A percentile compares a stretch with the other conserved stretches of the same genome.
phyloP scores from a whole-genome alignment of 1,140 invertebrate genomes.

The Octopus bimaculoides region DNA sequence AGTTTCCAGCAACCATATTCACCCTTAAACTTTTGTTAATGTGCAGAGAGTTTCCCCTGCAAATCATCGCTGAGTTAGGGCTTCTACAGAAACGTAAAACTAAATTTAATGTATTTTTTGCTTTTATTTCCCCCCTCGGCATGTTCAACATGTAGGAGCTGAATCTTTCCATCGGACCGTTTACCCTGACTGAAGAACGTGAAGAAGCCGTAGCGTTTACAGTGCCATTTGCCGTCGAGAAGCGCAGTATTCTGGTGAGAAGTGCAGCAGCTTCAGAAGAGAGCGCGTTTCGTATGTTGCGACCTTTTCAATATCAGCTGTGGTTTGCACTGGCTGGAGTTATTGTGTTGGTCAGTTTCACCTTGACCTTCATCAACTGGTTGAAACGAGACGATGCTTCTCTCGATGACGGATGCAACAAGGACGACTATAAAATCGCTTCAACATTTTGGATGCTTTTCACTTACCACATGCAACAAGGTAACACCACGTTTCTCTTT shows the following conservation, averaged over 20 bases:
- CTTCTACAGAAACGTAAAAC: background rate
- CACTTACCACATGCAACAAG: slow-evolving; percentile 33
- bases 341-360: slow-evolving; percentile 24
- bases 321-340: slow-evolving; percentile 27
- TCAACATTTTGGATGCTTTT: slow-evolving; percentile 29
- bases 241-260: slow-evolving; percentile 33
- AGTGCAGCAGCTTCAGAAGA: slow-evolving; percentile 24
- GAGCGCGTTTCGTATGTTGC: slow-evolving; percentile 36
- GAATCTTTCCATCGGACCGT: slow-evolving; percentile 37
- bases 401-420: slow-evolving; percentile 1
- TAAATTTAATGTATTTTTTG: background rate
- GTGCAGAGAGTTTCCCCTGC: too few relatives aligned
- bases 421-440: slow-evolving; percentile 7
- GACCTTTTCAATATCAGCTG: slow-evolving; percentile 26
- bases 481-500: slow-evolving; percentile 13
- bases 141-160: slow-evolving; percentile 28
- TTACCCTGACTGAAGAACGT: slow-evolving; percentile 37
- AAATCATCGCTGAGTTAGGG: background rate
- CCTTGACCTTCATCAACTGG: slow-evolving; percentile 28
- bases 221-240: slow-evolving; percentile 36
- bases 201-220: slow-evolving; percentile 42
- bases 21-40: too few relatives aligned
- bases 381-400: slow-evolving; percentile 25
- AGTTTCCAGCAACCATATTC: too few relatives aligned
- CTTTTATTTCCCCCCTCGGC: slow-evolving; percentile 4